phyloP scores from a whole-genome alignment of 2,888 invertebrate genomes.

The Clusia tigrina region DNA sequence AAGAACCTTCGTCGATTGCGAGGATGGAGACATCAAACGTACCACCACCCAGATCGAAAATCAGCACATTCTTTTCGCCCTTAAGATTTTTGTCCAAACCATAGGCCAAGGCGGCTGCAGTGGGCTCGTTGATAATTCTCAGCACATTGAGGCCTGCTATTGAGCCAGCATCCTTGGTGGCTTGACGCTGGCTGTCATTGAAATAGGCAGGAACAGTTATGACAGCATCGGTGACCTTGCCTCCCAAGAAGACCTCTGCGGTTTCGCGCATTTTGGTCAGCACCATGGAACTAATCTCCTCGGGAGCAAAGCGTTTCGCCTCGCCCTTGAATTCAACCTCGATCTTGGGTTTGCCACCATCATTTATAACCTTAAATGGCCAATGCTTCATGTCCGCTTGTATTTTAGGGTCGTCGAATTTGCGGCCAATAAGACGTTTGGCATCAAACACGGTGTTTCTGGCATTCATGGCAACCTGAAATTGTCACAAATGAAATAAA shows the following conservation, averaged over 20 bases:
- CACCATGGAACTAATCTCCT: slow-evolving; percentile 87
- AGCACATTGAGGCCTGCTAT: slow-evolving; percentile 88
- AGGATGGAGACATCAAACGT: slow-evolving; percentile 93
- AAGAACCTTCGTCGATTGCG: slow-evolving; percentile 84
- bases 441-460: slow-evolving; percentile 84
- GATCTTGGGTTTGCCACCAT: slow-evolving; percentile 77
- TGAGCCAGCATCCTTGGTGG: slow-evolving; percentile 88
- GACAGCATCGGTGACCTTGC: slow-evolving; percentile 77
- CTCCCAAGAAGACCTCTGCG: slow-evolving; percentile 80
- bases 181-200: slow-evolving; percentile 83
- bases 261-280: slow-evolving; percentile 84
- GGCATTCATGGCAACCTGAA: slow-evolving; percentile 80
- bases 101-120: slow-evolving; percentile 86
- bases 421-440: slow-evolving; percentile 83
- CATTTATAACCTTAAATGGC: slow-evolving; percentile 76
- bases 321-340: slow-evolving; percentile 78
- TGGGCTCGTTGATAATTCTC: slow-evolving; percentile 90
- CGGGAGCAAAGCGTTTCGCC: slow-evolving; percentile 78
- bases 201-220: slow-evolving; percentile 87
- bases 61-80: slow-evolving; percentile 78
- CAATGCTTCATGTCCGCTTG: slow-evolving; percentile 85
- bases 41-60: slow-evolving; percentile 84
- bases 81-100: slow-evolving; percentile 79
- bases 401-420: slow-evolving; percentile 78
- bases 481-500: slow-evolving; percentile 17